A percentile compares a stretch with the other conserved stretches of the same genome.
These are phyloP conservation scores for Druceiella hillmani DNA, from an alignment of 2,888 invertebrate genomes.

Conservation along the genomic window DNA sequence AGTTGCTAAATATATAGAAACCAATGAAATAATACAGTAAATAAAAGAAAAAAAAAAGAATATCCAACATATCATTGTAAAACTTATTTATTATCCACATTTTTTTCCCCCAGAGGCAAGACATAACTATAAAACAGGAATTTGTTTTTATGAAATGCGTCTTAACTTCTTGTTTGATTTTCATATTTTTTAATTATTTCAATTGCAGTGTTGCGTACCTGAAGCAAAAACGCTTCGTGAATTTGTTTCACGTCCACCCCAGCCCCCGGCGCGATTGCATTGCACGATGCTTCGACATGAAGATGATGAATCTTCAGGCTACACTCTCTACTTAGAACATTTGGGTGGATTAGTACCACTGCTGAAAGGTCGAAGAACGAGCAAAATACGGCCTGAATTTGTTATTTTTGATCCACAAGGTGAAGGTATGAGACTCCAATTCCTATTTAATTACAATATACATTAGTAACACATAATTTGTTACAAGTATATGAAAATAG, in stretches of 20 bases:
- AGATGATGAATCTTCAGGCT: constrained; percentile 73
- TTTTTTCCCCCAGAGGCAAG: too few species aligned
- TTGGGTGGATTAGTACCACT: constrained; percentile 94
- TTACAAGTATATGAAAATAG: too few species aligned
- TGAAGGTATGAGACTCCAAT: constrained; percentile 65
- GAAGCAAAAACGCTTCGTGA: constrained; percentile 80
- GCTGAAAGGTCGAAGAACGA: constrained; percentile 90
- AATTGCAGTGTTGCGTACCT: constrained; percentile 84
- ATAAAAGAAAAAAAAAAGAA: too few species aligned
- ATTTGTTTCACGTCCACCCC: constrained; percentile 89
- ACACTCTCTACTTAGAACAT: constrained; percentile 90
- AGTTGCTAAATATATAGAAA: too few species aligned
- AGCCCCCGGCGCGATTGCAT: constrained; percentile 77
- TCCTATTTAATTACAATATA: too few species aligned
- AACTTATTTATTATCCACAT: too few species aligned
- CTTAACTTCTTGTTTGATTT: too few species aligned
- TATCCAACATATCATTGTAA: too few species aligned
- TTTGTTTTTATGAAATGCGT: too few species aligned
- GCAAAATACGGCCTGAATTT: constrained; percentile 96
- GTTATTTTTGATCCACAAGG: constrained; percentile 93
- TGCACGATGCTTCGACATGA: constrained; percentile 97
- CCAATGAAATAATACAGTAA: too few species aligned
- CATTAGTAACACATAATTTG: too few species aligned
- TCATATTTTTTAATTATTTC: not conserved
- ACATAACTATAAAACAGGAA: too few species aligned